Conservation (phyloP, 2,113 vertebrate species). For the Paradisaea rubra region DNA sequence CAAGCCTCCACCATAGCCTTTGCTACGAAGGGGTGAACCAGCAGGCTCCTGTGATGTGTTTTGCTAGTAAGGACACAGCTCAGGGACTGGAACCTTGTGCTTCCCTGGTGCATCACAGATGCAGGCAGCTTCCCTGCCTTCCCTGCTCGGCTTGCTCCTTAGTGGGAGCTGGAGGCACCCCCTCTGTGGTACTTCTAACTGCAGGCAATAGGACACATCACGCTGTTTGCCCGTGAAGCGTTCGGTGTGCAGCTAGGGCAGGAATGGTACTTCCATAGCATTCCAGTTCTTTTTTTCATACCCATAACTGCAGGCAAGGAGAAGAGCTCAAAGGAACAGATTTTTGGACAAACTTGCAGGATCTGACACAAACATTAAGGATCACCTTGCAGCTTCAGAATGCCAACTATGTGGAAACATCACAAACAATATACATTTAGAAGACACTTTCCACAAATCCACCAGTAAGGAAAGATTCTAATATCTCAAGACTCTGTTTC, state of each 20-base stretch:
- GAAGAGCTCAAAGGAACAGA: background rate
- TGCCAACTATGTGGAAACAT: background rate
- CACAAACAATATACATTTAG: background rate
- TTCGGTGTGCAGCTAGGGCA: background rate
- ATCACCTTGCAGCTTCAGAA: background rate
- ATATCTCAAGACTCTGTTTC: background rate
- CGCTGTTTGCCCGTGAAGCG: background rate
- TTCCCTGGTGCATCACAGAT: background rate
- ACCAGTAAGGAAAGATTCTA: background rate
- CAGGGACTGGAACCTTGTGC: background rate
- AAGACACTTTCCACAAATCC: background rate
- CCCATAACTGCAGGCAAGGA: background rate
- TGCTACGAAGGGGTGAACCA: fast-evolving
- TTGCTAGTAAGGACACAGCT: background rate
- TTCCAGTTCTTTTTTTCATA: background rate
- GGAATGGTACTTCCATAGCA: background rate
- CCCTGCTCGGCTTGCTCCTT: background rate
- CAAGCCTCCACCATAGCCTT: background rate
- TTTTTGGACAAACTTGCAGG: background rate
- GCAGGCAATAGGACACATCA: fast-evolving
- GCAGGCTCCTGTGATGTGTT: background rate
- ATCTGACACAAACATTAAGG: background rate
- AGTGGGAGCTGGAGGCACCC: background rate
- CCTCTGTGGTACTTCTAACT: background rate
- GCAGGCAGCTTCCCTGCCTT: background rate